Evolutionary conservation across 53 echinoderm and acorn worm genomes (phyloP), one percentile per base, ranked within the genome.

Genomic region (Astropecten irregularis): DNA sequence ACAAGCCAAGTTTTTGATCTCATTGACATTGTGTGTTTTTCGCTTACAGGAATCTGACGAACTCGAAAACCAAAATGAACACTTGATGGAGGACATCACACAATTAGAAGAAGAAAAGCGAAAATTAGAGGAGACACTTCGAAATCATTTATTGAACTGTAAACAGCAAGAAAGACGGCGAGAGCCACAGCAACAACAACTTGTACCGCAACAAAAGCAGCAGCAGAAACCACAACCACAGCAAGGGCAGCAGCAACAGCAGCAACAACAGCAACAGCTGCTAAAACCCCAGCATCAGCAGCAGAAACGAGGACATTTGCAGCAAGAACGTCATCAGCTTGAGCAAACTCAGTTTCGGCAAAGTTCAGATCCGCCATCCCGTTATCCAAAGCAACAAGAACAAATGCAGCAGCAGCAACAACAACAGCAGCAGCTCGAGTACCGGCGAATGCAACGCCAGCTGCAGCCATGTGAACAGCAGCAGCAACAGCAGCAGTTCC

Each of bases 1-100:
- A n/a, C n/a, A n/a, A n/a, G n/a, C n/a, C n/a, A n/a, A n/a, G n/a
- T n/a, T n/a, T n/a, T n/a, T n/a, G n/a, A n/a, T n/a, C n/a, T n/a
- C n/a, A n/a, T n/a, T n/a, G n/a, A n/a, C n/a, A n/a, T n/a, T n/a
- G n/a, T n/a, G n/a, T n/a, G n/a, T n/a, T n/a, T n/a, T n/a, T n/a
- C n/a, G n/a, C n/a, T n/a, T n/a, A n/a, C n/a, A 86, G 86, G 86
- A 86, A 77, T 76, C 86, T 11, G 76, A 86, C 15, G 54, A 68
- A 50, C 60, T 77, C 2, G 77, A 76, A 57, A 50, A 22, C 34
- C 57, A 86, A 40, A 86, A 86, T 28, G 77, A 68, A 21, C n/a
- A 42, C 15, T 29, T 86, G 29, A 51, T 54, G 44, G 52, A 77
- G 38, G 76, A 66, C 44, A 77, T 86, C 20, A 57, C 49, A 18